A percentile compares a stretch with the other conserved stretches of the same genome.
Evolutionary conservation across 2,113 vertebrate species (phyloP).

Genomic region (Hypocryptadius cinnamomeus): DNA sequence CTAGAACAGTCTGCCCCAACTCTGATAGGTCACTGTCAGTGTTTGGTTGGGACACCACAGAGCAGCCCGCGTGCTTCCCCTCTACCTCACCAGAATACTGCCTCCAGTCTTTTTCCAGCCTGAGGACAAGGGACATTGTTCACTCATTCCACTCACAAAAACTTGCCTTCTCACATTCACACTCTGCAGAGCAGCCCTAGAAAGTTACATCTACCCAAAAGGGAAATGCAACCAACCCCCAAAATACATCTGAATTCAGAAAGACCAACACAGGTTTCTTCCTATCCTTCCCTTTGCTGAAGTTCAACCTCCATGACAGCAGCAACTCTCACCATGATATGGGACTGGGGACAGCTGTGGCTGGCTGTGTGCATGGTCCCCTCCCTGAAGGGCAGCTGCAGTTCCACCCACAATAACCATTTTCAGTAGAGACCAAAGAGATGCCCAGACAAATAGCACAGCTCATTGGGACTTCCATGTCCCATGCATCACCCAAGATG

Average conservation of each 20-base stretch:
- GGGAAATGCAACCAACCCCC: not conserved
- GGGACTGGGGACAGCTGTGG: fast-evolving
- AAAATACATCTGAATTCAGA: not conserved
- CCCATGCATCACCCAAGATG: not conserved
- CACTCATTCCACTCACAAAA: not conserved
- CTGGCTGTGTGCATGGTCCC: fast-evolving
- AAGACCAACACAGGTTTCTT: not conserved
- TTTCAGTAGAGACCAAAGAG: not conserved
- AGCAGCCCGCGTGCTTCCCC: fast-evolving
- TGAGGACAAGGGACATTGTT: not conserved
- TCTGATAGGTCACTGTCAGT: fast-evolving
- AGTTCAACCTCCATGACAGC: not conserved
- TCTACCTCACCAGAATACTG: not conserved
- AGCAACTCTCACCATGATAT: fast-evolving
- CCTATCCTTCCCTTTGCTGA: not conserved
- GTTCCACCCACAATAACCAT: fast-evolving
- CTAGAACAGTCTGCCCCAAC: not conserved
- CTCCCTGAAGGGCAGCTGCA: not conserved
- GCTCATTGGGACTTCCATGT: not conserved
- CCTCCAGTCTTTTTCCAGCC: not conserved
- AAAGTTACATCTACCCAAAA: not conserved
- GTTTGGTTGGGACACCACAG: not conserved
- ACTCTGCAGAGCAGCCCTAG: not conserved
- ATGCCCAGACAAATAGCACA: not conserved
- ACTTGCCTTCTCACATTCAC: not conserved